Evolutionary conservation across 2,888 invertebrate species (phyloP), one percentile per base, ranked within the genome.

Genomic region (Scotopteryx bipunctaria): DNA sequence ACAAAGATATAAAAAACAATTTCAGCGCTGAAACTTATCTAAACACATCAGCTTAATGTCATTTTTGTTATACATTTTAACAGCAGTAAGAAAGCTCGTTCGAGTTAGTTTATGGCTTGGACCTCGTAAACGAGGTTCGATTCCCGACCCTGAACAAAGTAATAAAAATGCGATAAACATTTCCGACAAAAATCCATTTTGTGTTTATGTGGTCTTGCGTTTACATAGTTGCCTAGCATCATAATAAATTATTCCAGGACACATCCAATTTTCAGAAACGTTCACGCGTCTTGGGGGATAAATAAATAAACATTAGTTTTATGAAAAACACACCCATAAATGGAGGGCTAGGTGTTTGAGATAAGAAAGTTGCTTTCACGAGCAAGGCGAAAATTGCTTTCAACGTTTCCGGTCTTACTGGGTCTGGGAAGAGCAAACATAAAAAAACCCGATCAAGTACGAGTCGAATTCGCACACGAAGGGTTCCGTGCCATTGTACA

Each of bases 41-140:
- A 57, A 59, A 61, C 38, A 64, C 62, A 66, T 72, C 62, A 64
- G 59, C 44, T 65, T 64, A 64, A 73, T 69, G 63, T 61, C 61
- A 66, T 70, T 76, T 60, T 66, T 69, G 67, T 67, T 64, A 66
- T 69, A 76, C 69, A 71, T 77, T 78, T 78, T 78, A 78, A 78
- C 71, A 66, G 68, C 72, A 57, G 63, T 73, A 69, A 72, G 61
- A 71, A 65, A 71, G 67, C 69, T 76, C 74, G 73, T 74, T 74
- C 66, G 59, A 66, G 65, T 75, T 70, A 68, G 70, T 82, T 83
- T 82, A 83, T 72, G 70, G 67, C 76, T 59, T 47, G 66, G 64
- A 68, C 69, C 72, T 81, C 81, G 76, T 84, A 83, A 83, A 74
- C 73, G 66, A 70, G 67, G 73, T 83, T 77, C 77, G 79, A 81